phyloP scores from a whole-genome alignment of 2,113 vertebrate species.

The Capreolus pygargus region DNA sequence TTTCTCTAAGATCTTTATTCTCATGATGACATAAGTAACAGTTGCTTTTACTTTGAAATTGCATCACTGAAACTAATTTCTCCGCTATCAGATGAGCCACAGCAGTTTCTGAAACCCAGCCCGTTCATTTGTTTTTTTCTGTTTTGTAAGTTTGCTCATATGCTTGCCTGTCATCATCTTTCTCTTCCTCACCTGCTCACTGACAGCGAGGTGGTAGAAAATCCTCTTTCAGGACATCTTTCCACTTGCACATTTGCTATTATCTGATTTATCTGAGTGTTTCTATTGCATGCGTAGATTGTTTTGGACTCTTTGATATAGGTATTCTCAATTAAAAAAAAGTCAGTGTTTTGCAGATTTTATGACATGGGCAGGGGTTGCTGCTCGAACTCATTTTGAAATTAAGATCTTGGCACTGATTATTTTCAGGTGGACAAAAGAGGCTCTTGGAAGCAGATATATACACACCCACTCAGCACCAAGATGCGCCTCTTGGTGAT shows the following conservation, averaged over 20 bases:
- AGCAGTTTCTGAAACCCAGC: not conserved
- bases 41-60: not conserved
- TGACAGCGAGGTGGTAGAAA: too few species aligned
- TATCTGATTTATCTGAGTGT: not conserved
- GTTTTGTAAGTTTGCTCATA: not conserved
- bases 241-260: not conserved
- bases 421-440: not conserved
- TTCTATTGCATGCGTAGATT: not conserved
- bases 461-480: conserved; percentile 18
- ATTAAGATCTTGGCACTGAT: not conserved
- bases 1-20: not conserved
- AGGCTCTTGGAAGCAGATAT: not conserved
- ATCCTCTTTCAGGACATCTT: not conserved
- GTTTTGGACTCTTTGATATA: not conserved
- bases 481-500: conserved; percentile 43
- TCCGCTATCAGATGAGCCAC: not conserved
- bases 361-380: not conserved
- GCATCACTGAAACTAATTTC: not conserved
- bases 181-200: not conserved
- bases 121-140: not conserved
- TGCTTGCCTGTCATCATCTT: not conserved
- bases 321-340: not conserved
- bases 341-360: not conserved
- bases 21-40: not conserved
- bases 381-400: not conserved